Conservation (phyloP, 2,888 invertebrate species). For the Xestia ashworthii region DNA sequence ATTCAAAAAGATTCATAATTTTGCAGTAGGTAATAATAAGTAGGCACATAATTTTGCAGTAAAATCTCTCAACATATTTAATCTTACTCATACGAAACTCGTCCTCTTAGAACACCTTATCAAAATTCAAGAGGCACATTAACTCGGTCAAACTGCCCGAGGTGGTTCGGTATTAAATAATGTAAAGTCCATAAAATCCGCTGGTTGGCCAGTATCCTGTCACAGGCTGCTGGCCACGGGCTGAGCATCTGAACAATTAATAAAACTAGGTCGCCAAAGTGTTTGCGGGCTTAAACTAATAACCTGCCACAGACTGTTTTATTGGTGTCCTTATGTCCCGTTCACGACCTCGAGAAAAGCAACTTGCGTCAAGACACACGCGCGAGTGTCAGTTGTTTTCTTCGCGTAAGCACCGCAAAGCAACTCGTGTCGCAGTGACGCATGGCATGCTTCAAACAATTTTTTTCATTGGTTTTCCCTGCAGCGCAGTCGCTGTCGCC, state of each 20-base stretch:
- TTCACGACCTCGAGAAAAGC: neutral
- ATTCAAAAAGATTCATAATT: neutral
- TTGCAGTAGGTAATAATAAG: neutral
- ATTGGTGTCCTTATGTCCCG: conserved; percentile 46
- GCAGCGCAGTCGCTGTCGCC: neutral
- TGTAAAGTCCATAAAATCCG: conserved; percentile 41
- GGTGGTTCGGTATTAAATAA: conserved; percentile 51
- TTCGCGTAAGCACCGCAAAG: neutral
- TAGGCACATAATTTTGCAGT: neutral
- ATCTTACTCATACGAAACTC: conserved; percentile 1
- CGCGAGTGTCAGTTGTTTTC: neutral
- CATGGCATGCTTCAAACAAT: neutral
- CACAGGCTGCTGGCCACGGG: conserved; percentile 47
- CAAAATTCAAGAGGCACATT: conserved; percentile 35
- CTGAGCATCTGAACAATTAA: conserved; percentile 58
- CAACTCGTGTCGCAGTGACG: neutral
- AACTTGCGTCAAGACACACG: neutral
- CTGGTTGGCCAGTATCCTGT: conserved; percentile 41
- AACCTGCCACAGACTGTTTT: conserved; percentile 58
- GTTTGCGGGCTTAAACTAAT: conserved; percentile 64
- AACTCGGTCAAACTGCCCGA: conserved; percentile 25
- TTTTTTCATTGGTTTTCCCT: neutral
- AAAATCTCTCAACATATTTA: conserved; percentile 5
- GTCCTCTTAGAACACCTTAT: conserved; percentile 16
- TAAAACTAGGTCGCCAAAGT: conserved; percentile 60